A percentile compares a stretch with the other conserved stretches of the same genome.
Evolutionary conservation across 92 coral and sea anemone species (phyloP).

Genomic region (Ricordea florida): DNA sequence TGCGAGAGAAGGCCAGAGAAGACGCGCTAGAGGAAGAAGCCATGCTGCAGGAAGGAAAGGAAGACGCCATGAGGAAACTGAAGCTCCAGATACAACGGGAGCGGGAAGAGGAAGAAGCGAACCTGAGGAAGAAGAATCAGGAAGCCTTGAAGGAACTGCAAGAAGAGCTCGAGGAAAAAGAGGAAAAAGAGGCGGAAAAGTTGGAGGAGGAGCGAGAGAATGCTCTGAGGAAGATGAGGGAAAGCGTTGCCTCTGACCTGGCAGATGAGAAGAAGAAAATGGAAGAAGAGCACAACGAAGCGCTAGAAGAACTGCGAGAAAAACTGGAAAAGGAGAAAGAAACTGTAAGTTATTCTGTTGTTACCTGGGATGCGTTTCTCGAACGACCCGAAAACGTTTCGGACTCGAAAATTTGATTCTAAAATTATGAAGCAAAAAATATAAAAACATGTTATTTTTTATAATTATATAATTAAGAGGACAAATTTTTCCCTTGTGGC

Average conservation of each 20-base stretch:
- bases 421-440: too few species aligned
- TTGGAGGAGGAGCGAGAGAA: constrained; percentile 60
- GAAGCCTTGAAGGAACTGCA: constrained; percentile 67
- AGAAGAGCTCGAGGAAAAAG: constrained; percentile 82
- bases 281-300: constrained; percentile 56
- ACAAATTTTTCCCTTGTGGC: too few species aligned
- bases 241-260: constrained; percentile 67
- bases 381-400: too few species aligned
- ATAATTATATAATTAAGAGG: too few species aligned
- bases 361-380: too few species aligned
- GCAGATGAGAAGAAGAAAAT: constrained; percentile 74
- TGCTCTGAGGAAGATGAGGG: constrained; percentile 58
- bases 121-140: constrained; percentile 63
- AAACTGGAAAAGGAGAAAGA: constrained; percentile 89
- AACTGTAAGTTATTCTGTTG: constrained; percentile 38
- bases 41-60: constrained; percentile 90
- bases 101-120: constrained; percentile 78
- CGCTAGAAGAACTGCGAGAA: constrained; percentile 75
- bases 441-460: too few species aligned
- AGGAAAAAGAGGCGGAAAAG: constrained; percentile 72
- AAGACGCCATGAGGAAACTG: constrained; percentile 88
- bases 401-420: too few species aligned
- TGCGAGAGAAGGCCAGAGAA: constrained; percentile 83
- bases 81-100: constrained; percentile 72
- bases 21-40: constrained; percentile 98